Base-by-base conservation (phyloP, 30 jellyfish, hydroid and myxozoan genomes). In the Cassiopea andromeda region DNA sequence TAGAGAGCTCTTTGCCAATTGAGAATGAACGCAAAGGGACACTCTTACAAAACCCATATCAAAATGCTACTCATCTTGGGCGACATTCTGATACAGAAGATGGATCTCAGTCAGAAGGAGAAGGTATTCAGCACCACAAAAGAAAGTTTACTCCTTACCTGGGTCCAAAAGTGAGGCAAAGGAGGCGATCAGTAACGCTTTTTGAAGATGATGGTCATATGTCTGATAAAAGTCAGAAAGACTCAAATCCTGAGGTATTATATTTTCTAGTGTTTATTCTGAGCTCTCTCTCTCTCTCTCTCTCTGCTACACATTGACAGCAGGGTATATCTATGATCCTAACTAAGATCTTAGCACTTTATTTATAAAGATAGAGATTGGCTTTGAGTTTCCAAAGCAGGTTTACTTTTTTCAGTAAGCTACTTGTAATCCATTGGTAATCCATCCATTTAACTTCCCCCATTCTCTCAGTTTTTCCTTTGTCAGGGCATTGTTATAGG, bases 141-240 rank as follows among this genome's bases (percentile, higher is more conserved):
- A 71, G 90, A 66, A 89, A 74, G 69, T 89, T 80, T 89, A 70
- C 81, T 6, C 96, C 96, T 1, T 77, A 44, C 68, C 92, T 89
- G 19, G 96, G 96, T 6, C 96, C 96, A 57, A 54, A 67, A 14
- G 96, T 89, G 67, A 57, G 96, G 77, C 96, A 89, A 60, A 82
- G 96, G 47, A 89, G 89, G 16, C 83, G 87, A 1, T 80, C 88
- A 16, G 27, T 81, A 82, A 80, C 82, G 6, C 71, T 69, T 43
- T 80, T 89, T 44, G 96, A 89, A 66, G 96, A 89, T 59, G 96
- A 89, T 48, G 91, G 96, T 45, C 87, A 44, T 57, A 38, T 38
- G 46, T 78, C 89, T n/a, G 94, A 78, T 49, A 66, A 78, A 15
- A 58, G 48, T 73, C 46, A 7, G 9, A 9, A 50, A 43, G 86